A percentile compares a stretch with the other conserved stretches of the same genome.
phyloP scores from a whole-genome alignment of 2,888 invertebrate genomes.

The Drosophila diplacantha region DNA sequence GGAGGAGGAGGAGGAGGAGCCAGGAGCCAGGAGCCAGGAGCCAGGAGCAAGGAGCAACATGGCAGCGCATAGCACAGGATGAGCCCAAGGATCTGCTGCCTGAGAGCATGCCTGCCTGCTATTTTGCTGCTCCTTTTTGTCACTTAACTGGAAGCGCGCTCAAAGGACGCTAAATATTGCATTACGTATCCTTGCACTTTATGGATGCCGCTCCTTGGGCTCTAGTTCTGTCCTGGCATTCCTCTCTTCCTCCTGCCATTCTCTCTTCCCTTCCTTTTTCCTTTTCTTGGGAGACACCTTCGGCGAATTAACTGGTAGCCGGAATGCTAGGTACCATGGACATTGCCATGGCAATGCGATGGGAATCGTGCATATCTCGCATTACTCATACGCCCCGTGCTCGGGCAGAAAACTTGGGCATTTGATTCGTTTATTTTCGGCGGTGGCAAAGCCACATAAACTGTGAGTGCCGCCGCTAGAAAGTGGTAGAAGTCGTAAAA shows the following conservation, averaged over 20 bases:
- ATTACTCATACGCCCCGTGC: conserved; percentile 34
- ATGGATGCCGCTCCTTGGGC: conserved; percentile 45
- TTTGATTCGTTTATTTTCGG: conserved; percentile 34
- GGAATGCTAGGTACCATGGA: conserved; percentile 19
- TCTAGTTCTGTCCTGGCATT: conserved; percentile 8
- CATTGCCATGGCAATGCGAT: conserved; percentile 27
- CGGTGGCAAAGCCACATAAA: conserved; percentile 33
- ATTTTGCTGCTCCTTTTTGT: conserved; percentile 46
- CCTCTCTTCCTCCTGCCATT: not conserved
- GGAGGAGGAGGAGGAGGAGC: not conserved
- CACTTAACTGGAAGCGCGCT: conserved; percentile 66
- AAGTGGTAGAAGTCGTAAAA: conserved; percentile 54
- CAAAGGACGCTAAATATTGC: conserved; percentile 71
- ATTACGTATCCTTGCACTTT: conserved; percentile 70
- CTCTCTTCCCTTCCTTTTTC: too few species aligned
- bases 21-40: not conserved
- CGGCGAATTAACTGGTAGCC: conserved; percentile 29
- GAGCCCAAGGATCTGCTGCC: conserved; percentile 48
- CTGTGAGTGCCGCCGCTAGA: conserved; percentile 35
- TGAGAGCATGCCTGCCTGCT: conserved; percentile 16
- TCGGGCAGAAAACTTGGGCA: conserved; percentile 10
- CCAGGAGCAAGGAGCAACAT: not conserved
- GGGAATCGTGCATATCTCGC: conserved; percentile 9
- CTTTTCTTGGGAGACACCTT: not conserved
- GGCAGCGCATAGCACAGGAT: conserved; percentile 8